A percentile compares a stretch with the other conserved stretches of the same genome.
These are phyloP conservation scores for Coboldia fuscipes DNA, from an alignment of 1,140 invertebrate species.

Conservation along the genomic window DNA sequence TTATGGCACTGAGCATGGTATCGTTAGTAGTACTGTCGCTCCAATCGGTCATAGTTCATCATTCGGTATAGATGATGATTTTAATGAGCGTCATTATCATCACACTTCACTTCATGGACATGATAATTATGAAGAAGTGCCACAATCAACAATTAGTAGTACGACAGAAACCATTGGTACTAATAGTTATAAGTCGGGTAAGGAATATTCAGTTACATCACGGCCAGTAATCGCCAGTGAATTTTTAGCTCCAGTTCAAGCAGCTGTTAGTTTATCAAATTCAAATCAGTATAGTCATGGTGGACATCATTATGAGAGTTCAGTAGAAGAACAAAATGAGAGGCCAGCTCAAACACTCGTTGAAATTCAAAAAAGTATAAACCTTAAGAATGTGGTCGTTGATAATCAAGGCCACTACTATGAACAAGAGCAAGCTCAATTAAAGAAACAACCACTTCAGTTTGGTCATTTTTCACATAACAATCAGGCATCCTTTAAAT, in stretches of 20 bases:
- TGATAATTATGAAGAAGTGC: no score
- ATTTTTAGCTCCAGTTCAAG: conserved; percentile 1
- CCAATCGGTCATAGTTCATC: no score
- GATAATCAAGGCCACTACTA: no score
- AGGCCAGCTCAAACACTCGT: conserved; percentile 24
- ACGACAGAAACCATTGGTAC: conserved; percentile 11
- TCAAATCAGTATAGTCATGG: not conserved
- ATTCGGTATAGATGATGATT: no score
- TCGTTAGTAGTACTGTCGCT: no score
- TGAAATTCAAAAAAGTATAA: conserved; percentile 32
- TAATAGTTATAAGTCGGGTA: conserved; percentile 5
- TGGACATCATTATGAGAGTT: not conserved
- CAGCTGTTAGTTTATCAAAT: not conserved
- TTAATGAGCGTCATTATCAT: no score
- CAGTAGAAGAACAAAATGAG: conserved; percentile 13
- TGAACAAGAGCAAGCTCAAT: no score
- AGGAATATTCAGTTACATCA: not conserved
- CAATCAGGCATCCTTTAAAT: no score
- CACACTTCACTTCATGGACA: no score
- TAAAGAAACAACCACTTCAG: no score
- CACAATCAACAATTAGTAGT: not conserved
- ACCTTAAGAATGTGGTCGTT: conserved; percentile 19
- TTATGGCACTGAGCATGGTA: no score
- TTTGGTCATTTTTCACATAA: no score
- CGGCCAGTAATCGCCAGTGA: not conserved